phyloP scores from a whole-genome alignment of 2,888 invertebrate genomes.

The Apantesis nais region DNA sequence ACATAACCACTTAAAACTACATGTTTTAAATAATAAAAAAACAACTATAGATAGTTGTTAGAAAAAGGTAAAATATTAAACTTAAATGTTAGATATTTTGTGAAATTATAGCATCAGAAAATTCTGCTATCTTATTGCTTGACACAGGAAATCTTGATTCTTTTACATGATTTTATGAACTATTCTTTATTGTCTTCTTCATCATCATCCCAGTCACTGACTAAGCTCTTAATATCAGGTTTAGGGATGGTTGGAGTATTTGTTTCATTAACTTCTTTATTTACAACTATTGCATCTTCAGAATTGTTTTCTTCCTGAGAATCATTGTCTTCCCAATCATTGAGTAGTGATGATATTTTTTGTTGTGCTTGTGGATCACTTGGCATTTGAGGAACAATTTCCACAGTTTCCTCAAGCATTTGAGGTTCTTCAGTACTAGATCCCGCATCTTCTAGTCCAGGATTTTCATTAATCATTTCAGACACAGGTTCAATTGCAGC shows the following conservation, averaged over 20 bases:
- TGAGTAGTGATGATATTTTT: constrained; percentile 75
- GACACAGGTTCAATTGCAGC: constrained; percentile 14
- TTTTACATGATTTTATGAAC: constrained; percentile 3
- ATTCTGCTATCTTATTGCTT: background rate
- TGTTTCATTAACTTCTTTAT: constrained; percentile 31
- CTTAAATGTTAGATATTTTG: constrained; percentile 11
- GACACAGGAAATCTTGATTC: background rate
- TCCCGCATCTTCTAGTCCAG: constrained; percentile 47
- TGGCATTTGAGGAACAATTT: constrained; percentile 16
- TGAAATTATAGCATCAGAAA: constrained; percentile 12
- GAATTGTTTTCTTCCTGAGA: constrained; percentile 64
- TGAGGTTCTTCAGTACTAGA: constrained; percentile 37
- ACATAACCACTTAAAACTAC: constrained; percentile 33
- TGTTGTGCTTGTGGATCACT: constrained; percentile 48
- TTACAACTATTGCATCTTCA: constrained; percentile 27
- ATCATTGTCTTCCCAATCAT: constrained; percentile 84
- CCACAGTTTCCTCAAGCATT: background rate
- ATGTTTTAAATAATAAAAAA: constrained; percentile 29
- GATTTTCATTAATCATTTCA: constrained; percentile 52
- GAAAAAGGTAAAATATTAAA: constrained; percentile 2
- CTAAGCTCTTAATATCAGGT: constrained; percentile 74
- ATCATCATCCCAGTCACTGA: constrained; percentile 84
- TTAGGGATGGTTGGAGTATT: constrained; percentile 47
- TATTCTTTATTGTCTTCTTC: constrained; percentile 64
- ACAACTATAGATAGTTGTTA: constrained; percentile 11